A percentile compares a stretch with the other conserved stretches of the same genome.
These are phyloP conservation scores for Meteorus sp. DNA, from an alignment of 1,140 invertebrate species.

Conservation along the genomic window DNA sequence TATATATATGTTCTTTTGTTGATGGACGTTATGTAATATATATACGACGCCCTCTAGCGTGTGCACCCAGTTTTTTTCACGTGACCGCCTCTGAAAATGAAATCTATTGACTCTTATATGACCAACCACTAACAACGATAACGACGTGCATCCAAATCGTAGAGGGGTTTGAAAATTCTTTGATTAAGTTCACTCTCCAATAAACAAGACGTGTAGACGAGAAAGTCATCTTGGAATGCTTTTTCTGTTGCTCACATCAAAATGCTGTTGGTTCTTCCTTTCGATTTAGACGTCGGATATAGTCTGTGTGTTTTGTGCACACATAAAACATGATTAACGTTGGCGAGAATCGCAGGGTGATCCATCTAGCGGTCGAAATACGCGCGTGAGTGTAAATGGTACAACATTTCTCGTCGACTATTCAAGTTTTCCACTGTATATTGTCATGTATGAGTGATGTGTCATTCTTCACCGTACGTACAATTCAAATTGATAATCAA, in stretches of 20 bases:
- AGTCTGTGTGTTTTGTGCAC: too few species aligned
- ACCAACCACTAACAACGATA: neutral
- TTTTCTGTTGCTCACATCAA: too few species aligned
- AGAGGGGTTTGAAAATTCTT: too few species aligned
- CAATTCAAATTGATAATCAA: too few species aligned
- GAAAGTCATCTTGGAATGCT: too few species aligned
- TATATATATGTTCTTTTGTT: too few species aligned
- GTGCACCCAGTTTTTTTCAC: constrained; percentile 18
- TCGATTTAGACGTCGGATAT: too few species aligned
- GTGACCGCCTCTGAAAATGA: constrained; percentile 16
- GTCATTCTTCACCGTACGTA: constrained; percentile 27
- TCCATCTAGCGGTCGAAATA: constrained; percentile 20
- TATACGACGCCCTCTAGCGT: neutral
- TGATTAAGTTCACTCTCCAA: too few species aligned
- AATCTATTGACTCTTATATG: constrained; percentile 18
- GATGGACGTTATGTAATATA: neutral
- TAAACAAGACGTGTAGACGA: too few species aligned
- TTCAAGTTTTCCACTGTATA: constrained; percentile 29
- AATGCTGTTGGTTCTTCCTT: too few species aligned
- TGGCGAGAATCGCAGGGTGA: constrained; percentile 13
- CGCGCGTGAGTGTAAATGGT: too few species aligned
- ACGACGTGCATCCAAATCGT: too few species aligned
- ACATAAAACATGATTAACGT: constrained; percentile 26
- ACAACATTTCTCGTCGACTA: constrained; percentile 4
- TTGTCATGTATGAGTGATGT: constrained; percentile 14